Conservation (phyloP, 1,140 invertebrate species). For the Tyrophagus putrescentiae region DNA sequence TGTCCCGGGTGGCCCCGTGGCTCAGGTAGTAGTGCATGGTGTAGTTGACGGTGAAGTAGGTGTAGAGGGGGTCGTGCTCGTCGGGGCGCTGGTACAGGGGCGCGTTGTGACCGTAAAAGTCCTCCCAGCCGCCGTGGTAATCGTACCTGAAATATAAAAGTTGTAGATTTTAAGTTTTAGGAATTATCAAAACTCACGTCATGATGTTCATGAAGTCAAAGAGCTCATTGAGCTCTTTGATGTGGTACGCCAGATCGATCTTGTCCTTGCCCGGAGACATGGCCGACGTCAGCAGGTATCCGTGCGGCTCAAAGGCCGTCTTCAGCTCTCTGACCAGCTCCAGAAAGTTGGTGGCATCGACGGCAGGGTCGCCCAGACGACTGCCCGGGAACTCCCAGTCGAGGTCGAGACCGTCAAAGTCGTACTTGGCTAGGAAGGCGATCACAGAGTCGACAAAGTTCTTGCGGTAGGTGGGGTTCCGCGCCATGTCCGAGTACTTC, state of each 20-base stretch:
- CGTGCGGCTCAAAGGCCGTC: slow-evolving; percentile 36
- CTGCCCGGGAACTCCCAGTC: slow-evolving; percentile 43
- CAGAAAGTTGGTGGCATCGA: slow-evolving; percentile 18
- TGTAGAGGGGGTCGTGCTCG: slow-evolving; percentile 20
- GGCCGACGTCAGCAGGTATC: slow-evolving; percentile 40
- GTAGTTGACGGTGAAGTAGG: slow-evolving; percentile 41
- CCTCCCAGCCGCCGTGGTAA: slow-evolving; percentile 72
- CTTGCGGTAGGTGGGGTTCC: slow-evolving; percentile 45
- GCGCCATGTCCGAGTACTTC: slow-evolving; percentile 49
- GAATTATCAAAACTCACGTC: slow-evolving; percentile 70
- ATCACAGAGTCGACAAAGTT: slow-evolving; percentile 59
- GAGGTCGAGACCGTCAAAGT: slow-evolving; percentile 48
- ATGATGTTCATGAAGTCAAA: slow-evolving; percentile 71
- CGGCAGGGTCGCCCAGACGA: slow-evolving; percentile 10
- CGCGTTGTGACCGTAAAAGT: slow-evolving; percentile 36
- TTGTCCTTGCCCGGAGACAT: slow-evolving; percentile 40
- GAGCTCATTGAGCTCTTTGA: slow-evolving; percentile 46
- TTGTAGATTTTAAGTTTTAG: slow-evolving; percentile 35
- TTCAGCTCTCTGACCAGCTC: slow-evolving; percentile 19
- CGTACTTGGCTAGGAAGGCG: slow-evolving; percentile 39
- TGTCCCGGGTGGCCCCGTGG: slow-evolving; percentile 57
- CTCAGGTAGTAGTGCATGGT: slow-evolving; percentile 41
- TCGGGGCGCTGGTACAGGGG: slow-evolving; percentile 32
- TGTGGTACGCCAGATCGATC: slow-evolving; percentile 55
- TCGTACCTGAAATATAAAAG: too few relatives aligned